Evolutionary conservation across 2,888 invertebrate species (phyloP).

Genomic region (Acrocyrtus sp.): DNA sequence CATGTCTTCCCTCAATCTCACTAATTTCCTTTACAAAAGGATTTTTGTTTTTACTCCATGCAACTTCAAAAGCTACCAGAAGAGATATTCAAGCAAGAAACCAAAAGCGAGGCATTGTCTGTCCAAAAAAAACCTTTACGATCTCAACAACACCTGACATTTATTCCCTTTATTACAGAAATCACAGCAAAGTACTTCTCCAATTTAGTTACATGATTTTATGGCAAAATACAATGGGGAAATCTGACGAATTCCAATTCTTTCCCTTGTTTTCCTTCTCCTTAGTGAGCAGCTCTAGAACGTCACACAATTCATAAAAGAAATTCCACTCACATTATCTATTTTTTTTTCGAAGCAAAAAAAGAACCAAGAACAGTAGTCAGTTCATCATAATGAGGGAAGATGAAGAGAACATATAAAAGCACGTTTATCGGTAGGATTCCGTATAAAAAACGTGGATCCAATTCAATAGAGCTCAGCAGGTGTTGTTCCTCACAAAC

Average conservation of each 20-base stretch:
- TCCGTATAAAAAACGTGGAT: slow-evolving; percentile 34
- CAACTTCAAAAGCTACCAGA: background rate
- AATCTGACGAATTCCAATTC: background rate
- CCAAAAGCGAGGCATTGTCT: background rate
- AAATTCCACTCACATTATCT: background rate
- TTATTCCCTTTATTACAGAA: background rate
- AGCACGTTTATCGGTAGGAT: slow-evolving; percentile 41
- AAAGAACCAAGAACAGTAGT: slow-evolving; percentile 12
- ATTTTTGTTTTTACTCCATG: background rate
- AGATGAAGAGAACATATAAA: slow-evolving; percentile 24
- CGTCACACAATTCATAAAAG: background rate
- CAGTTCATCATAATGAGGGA: slow-evolving; percentile 20
- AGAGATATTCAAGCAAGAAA: background rate
- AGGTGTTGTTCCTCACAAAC: slow-evolving; percentile 31
- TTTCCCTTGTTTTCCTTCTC: background rate
- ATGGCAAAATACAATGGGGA: background rate
- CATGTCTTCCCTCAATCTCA: background rate
- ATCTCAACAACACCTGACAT: background rate
- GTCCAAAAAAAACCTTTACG: background rate
- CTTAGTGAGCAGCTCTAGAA: background rate
- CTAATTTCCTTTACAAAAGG: background rate
- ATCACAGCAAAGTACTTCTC: background rate
- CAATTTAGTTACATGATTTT: background rate
- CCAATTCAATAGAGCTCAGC: slow-evolving; percentile 38
- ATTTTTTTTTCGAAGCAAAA: background rate